phyloP scores from a whole-genome alignment of 2,113 vertebrate genomes.

The Chaenocephalus aceratus region DNA sequence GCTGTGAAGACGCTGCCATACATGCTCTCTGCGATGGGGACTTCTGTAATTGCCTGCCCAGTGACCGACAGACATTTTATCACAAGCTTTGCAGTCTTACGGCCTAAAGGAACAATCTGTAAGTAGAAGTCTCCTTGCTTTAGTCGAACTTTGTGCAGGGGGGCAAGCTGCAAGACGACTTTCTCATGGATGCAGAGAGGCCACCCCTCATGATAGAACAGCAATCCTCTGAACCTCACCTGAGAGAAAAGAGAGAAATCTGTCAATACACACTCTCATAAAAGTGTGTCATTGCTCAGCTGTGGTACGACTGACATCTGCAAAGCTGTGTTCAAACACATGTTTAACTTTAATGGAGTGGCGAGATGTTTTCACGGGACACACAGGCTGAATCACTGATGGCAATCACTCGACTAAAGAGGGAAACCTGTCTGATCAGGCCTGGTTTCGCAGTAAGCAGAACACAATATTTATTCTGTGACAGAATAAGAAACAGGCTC shows the following conservation, averaged over 20 bases:
- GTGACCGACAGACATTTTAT: constrained; percentile 87
- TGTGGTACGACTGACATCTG: constrained; percentile 43
- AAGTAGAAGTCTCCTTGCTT: constrained; percentile 89
- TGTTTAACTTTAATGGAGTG: constrained; percentile 56
- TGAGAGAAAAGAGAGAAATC: constrained; percentile 65
- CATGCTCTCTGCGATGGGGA: constrained; percentile 86
- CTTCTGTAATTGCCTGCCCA: constrained; percentile 84
- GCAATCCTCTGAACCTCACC: constrained; percentile 84
- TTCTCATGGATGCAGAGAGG: constrained; percentile 88
- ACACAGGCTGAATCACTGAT: constrained; percentile 51
- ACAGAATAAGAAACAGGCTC: constrained; percentile 44
- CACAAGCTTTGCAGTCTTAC: constrained; percentile 84
- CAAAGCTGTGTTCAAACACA: constrained; percentile 57
- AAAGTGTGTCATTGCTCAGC: constrained; percentile 37
- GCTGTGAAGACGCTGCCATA: constrained; percentile 86
- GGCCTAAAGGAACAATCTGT: constrained; percentile 84
- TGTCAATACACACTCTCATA: constrained; percentile 8
- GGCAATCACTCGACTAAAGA: constrained; percentile 18
- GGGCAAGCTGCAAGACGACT: constrained; percentile 85
- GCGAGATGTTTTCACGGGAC: constrained; percentile 42
- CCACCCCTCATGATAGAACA: constrained; percentile 89
- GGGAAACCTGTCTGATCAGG: constrained; percentile 75
- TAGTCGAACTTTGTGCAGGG: constrained; percentile 85
- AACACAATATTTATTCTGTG: constrained; percentile 56
- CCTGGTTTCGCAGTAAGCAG: constrained; percentile 58